Evolutionary conservation across 2,888 invertebrate genomes (phyloP), one percentile per base, ranked within the genome.

Genomic region (Hypomecis atomaria): DNA sequence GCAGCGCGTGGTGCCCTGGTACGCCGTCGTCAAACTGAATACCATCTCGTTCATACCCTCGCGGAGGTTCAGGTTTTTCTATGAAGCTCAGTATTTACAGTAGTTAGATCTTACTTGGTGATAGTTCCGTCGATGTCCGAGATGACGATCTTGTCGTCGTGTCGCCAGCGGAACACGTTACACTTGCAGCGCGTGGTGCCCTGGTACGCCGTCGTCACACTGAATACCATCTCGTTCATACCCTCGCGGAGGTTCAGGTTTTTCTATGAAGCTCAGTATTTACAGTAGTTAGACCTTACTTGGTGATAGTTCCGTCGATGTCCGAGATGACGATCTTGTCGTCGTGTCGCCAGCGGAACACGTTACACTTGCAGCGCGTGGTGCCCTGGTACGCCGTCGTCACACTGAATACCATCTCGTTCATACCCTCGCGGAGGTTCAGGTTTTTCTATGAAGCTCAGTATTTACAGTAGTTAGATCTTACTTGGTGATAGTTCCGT

Each of bases 91-190:
- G n/a, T n/a, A n/a, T n/a, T n/a, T n/a, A n/a, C n/a, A n/a, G n/a
- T n/a, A 36, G 9, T 6, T 8, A 40, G 34, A 34, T 6, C 59
- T 37, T 40, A 97, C 95, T 98, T 99, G 60, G 99, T 99, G 74
- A 99, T 99, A 36, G 99, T 99, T 38, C 99, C 99, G 90, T 99
- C 99, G 83, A 99, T 99, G 87, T 99, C 99, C 0, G 99, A 99
- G 76, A 99, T 98, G 69, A 99, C 98, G 73, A 99, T 96, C 90
- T 98, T 98, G 88, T 99, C 99, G 86, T 98, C 97, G 94, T 97
- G 96, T 74, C 97, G 96, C 99, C 99, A 99, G 75, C 98, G 96
- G 94, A 98, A 99, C 76, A 99, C 96, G 87, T 98, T 97, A 84
- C 99, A 99, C 82, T 97, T 97, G 93, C 99, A 99, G 68, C 97